Evolutionary conservation across 2,888 invertebrate genomes (phyloP), one percentile per base, ranked within the genome.

Genomic region (Hydraecia micacea): DNA sequence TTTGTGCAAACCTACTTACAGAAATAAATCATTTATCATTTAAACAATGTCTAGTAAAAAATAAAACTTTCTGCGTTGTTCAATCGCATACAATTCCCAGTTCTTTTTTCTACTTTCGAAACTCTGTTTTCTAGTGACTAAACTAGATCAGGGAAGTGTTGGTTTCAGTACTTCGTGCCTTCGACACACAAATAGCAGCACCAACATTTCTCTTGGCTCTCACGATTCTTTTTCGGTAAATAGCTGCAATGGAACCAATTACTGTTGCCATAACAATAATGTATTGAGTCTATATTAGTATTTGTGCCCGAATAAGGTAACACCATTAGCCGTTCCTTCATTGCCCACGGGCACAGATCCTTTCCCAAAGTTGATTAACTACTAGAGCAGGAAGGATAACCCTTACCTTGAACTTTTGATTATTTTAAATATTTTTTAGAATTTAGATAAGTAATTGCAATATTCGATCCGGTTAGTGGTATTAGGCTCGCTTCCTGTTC

Each of bases 221-320:
- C 18, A 72, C 49, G 39, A 25, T 76, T 63, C n/a, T 79, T 28
- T 58, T 69, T 60, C 8, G 6, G 13, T 42, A 65, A 78, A 69
- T 46, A 74, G 36, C 67, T 67, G 28, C 21, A 52, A 28, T n/a
- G n/a, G 36, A 46, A 42, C 46, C n/a, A 32, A 81, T 66, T 49
- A 55, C 32, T 60, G 28, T 67, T 28, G 42, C 39, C 46, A 52
- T 49, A 65, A n/a, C 72, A 73, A 77, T 77, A 70, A 82, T 9
- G 6, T 49, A 77, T 81, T 70, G 42, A n/a, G 52, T 66, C 28
- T 65, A 58, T 68, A 75, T 81, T 52, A 28, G 65, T 72, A 68
- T 46, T 60, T 25, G 65, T 65, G 55, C 7, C 21, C 46, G 79
- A 60, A 62, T 83, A 73, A 55, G 46, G 65, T 39, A 28, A 72